Evolutionary conservation across 2,113 vertebrate species (phyloP), one percentile per base, ranked within the genome.

Genomic region (Circaetus cinerascens): DNA sequence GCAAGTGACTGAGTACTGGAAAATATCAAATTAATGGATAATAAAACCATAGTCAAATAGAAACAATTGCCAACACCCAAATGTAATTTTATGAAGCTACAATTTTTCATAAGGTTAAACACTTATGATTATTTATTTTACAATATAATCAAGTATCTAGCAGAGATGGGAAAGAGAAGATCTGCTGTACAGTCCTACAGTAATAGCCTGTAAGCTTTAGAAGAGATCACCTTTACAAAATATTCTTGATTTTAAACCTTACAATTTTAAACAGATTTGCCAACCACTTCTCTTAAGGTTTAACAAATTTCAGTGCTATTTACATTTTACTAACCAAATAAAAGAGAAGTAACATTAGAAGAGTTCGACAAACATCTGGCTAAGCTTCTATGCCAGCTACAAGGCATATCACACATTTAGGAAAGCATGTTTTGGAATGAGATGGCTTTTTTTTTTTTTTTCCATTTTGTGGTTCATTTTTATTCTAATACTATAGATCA

Each of bases 11-110:
- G 46, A 88, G 36, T 95, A 97, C 63, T 74, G n/a, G 62, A 93
- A 94, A 94, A 64, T 40, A 86, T 23, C 76, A 92, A 90, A 86
- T 84, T 86, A 86, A 92, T 43, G 22, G 73, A 55, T 77, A 97
- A 91, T 41, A 90, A 94, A 88, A 75, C 66, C 51, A 89, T 81
- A 88, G 78, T 86, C 38, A 93, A 91, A 78, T 32, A 77, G 62
- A 86, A 89, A 66, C 50, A 56, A 73, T 3, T 80, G 62, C 30
- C 56, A 89, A 91, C 25, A 53, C 59, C 48, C 71, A 94, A 66
- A 89, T 20, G 19, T 53, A 76, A 69, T 87, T 90, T 92, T 43
- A 89, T 25, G 5, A 94, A 93, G 68, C 41, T 91, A 67, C 67
- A 29, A 56, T 43, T 88, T 90, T 78, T 84, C 48, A 26, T 75